Conservation (phyloP, 2,113 vertebrate species). For the Xyliphius kryptos region DNA sequence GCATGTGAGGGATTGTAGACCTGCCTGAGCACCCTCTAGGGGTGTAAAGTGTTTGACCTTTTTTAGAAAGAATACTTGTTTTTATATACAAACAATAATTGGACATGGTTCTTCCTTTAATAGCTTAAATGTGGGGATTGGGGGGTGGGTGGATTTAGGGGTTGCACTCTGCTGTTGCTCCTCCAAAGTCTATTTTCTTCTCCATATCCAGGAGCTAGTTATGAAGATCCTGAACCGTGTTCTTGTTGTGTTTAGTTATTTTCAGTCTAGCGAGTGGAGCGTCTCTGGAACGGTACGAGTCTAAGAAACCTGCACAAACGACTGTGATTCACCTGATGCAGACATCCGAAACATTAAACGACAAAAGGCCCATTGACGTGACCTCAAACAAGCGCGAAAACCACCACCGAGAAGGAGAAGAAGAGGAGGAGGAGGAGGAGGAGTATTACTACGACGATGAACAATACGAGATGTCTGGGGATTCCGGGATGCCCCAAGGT, state of each 20-base stretch:
- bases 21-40: conserved; percentile 27
- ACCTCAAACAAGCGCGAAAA: conserved; percentile 36
- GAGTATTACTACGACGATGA: conserved; percentile 50
- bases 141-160: too few species aligned
- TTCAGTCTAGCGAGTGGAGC: conserved; percentile 52
- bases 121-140: too few species aligned
- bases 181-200: too few species aligned
- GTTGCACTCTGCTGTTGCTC: too few species aligned
- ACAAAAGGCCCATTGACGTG: conserved; percentile 48
- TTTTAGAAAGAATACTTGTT: conserved; percentile 27
- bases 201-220: too few species aligned
- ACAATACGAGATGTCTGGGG: conserved; percentile 60
- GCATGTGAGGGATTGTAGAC: conserved; percentile 50
- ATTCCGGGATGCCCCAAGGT: conserved; percentile 58
- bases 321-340: conserved; percentile 56
- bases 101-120: too few species aligned
- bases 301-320: conserved; percentile 52
- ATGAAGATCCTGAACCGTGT: too few species aligned
- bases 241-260: conserved; percentile 55
- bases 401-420: too few species aligned
- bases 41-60: conserved; percentile 12
- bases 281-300: conserved; percentile 59
- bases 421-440: conserved; percentile 46
- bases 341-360: conserved; percentile 41
- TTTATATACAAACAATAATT: too few species aligned